A percentile compares a stretch with the other conserved stretches of the same genome.
Conservation (phyloP, 2,888 invertebrate species). For the Anodontia alba region DNA sequence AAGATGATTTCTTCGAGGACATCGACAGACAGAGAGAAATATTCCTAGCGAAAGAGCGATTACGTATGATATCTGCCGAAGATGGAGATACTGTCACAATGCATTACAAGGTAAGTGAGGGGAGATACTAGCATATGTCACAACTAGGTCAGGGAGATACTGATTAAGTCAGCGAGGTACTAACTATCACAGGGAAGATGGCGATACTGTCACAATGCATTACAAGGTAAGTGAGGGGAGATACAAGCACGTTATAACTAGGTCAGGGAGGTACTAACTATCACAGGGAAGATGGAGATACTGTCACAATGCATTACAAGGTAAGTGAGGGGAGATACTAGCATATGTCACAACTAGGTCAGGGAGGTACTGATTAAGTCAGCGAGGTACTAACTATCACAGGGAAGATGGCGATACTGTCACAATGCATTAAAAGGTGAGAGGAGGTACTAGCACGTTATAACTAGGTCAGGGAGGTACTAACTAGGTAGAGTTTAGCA, state of each 20-base stretch:
- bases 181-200: too few relatives aligned
- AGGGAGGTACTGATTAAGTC: too few relatives aligned
- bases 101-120: conserved; percentile 43
- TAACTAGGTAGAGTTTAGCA: too few relatives aligned
- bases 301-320: conserved; percentile 47
- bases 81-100: conserved; percentile 51
- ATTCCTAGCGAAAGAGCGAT: conserved; percentile 17
- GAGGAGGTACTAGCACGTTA: conserved; percentile 47
- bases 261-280: too few relatives aligned
- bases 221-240: conserved; percentile 45
- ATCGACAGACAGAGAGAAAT: conserved; percentile 50
- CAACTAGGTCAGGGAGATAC: conserved; percentile 52
- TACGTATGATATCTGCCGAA: conserved; percentile 43
- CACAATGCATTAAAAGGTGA: conserved; percentile 49
- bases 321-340: too few relatives aligned
- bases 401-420: conserved; percentile 54
- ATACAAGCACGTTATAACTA: conserved; percentile 54
- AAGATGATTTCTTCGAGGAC: conserved; percentile 53
- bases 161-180: too few relatives aligned
- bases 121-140: conserved; percentile 49
- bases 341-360: too few relatives aligned
- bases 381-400: too few relatives aligned
- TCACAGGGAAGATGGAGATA: conserved; percentile 54
- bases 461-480: too few relatives aligned
- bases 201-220: conserved; percentile 50